Evolutionary conservation across 2,888 invertebrate genomes (phyloP).

Genomic region (Uropetala carovei): DNA sequence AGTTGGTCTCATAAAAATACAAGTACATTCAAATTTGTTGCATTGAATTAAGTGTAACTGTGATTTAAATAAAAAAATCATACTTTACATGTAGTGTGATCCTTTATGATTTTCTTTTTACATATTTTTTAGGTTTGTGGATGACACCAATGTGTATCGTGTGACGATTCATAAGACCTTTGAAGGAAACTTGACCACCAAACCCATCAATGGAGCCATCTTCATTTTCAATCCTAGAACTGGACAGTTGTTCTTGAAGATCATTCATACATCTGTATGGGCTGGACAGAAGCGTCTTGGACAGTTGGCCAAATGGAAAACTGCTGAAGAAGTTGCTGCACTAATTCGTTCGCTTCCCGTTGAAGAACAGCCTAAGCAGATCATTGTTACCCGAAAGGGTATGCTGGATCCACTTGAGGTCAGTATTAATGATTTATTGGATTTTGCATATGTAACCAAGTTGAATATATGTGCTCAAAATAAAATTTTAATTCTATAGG

Average conservation of each 20-base stretch:
- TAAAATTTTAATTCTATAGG: constrained; percentile 74
- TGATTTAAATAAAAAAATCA: background rate
- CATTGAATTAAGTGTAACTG: background rate
- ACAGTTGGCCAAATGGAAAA: constrained; percentile 99
- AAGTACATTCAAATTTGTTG: background rate
- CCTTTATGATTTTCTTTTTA: background rate
- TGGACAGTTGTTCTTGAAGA: constrained; percentile 98
- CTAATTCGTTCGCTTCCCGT: constrained; percentile 98
- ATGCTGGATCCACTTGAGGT: constrained; percentile 99
- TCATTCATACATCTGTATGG: constrained; percentile 99
- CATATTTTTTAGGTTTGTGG: constrained; percentile 85
- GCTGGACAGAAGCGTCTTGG: constrained; percentile 99
- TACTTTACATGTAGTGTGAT: background rate
- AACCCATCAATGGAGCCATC: constrained; percentile 99
- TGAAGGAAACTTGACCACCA: constrained; percentile 99
- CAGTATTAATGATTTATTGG: background rate
- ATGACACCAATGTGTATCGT: constrained; percentile 99
- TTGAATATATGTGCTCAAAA: background rate
- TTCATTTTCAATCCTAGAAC: constrained; percentile 99
- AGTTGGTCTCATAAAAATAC: constrained; percentile 68
- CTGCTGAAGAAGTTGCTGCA: constrained; percentile 99
- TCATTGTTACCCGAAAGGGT: constrained; percentile 99
- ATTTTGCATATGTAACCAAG: background rate
- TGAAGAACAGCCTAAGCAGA: constrained; percentile 99
- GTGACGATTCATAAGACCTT: constrained; percentile 99